phyloP scores from a whole-genome alignment of 2,888 invertebrate species.

The Acronicta leporina region DNA sequence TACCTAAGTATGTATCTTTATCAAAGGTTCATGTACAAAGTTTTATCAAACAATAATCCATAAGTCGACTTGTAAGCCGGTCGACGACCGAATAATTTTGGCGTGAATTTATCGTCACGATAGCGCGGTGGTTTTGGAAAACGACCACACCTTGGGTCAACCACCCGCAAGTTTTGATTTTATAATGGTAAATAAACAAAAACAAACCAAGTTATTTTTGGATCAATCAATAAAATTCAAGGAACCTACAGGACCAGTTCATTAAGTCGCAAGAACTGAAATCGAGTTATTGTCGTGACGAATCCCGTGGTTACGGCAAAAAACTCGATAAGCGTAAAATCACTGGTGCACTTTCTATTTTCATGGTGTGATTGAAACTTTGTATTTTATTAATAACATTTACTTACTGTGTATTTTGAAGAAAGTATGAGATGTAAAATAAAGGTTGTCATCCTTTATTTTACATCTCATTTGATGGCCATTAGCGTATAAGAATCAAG shows the following conservation, averaged over 20 bases:
- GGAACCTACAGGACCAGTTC: slow-evolving; percentile 14
- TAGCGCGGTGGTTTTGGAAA: slow-evolving; percentile 71
- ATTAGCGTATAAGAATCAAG: too few species aligned
- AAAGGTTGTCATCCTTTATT: too few species aligned
- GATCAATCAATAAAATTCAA: slow-evolving; percentile 8
- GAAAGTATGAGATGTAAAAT: too few species aligned
- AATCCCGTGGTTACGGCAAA: slow-evolving; percentile 33
- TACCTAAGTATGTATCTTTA: slow-evolving; percentile 28
- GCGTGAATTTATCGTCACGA: slow-evolving; percentile 77
- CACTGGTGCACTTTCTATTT: slow-evolving; percentile 36
- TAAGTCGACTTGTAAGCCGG: slow-evolving; percentile 55
- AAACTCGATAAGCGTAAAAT: slow-evolving; percentile 23
- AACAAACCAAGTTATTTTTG: slow-evolving; percentile 29
- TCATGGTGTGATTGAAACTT: slow-evolving; percentile 6
- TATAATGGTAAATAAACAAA: slow-evolving; percentile 36
- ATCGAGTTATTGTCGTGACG: slow-evolving; percentile 26
- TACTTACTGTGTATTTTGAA: too few species aligned
- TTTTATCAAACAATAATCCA: slow-evolving; percentile 55
- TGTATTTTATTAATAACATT: slow-evolving; percentile 1
- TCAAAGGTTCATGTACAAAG: slow-evolving; percentile 48
- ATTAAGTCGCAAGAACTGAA: slow-evolving; percentile 25
- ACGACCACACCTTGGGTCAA: slow-evolving; percentile 63
- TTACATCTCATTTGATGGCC: too few species aligned
- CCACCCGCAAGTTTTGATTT: slow-evolving; percentile 56
- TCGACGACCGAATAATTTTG: slow-evolving; percentile 75